Base-by-base conservation (phyloP, 2,113 vertebrate species). In the Peromyscus californicus region DNA sequence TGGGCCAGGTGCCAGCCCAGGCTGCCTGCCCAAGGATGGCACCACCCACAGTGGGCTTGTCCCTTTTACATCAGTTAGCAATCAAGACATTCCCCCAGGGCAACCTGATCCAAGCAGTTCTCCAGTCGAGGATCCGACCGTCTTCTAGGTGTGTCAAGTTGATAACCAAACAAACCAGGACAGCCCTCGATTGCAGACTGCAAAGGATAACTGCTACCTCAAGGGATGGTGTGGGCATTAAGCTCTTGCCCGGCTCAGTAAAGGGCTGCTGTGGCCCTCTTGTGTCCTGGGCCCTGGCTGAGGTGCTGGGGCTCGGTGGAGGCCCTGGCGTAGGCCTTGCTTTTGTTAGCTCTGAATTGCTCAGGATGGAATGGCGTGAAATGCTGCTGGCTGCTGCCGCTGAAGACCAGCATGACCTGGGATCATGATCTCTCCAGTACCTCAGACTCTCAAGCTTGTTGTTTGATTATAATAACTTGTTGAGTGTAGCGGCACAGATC, bases 251-350 rank as follows among this genome's bases (percentile, higher is more conserved):
- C 2, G n/a, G n/a, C 69, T 22, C 0, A 0, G 36, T 7, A 67
- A 5, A 2, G 7, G 48, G 80, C 42, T 2, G 13, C 69, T 16
- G 29, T 1, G 5, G 1, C 0, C 33, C 3, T 39, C n/a, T 31
- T 26, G 39, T 11, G 17, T 31, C 26, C 83, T 21, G 0, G 33
- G 2, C 5, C 5, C 69, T 12, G 26, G 26, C 54, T 0, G 1
- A 2, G 78, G 65, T 7, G 65, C 36, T 12, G 67, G 45, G 36
- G 12, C 22, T 3, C 42, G 16, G 17, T 22, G 5, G 45, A n/a
- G 80, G 61, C 48, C 72, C n/a, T 0, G 19, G 22, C 31, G 6
- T 10, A 51, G n/a, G 24, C 42, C 39, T 26, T 6, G 45, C 17
- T 63, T 19, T 42, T 33, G 22, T 33, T 51, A 36, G 8, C 29